phyloP scores from a whole-genome alignment of 1,140 invertebrate genomes.

The Diorhabda sublineata region DNA sequence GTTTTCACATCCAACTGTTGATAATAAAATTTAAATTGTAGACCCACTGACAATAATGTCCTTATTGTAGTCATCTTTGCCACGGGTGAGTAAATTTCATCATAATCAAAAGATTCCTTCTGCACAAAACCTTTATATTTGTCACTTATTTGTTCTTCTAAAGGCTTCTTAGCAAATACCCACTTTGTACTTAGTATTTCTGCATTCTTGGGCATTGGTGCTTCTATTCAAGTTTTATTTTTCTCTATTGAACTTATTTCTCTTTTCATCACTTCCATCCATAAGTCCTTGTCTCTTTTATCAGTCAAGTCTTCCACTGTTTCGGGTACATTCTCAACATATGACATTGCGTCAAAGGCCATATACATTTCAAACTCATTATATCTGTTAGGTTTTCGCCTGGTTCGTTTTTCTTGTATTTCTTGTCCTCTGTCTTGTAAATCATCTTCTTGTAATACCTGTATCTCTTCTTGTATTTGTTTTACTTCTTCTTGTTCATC shows the following conservation, averaged over 20 bases:
- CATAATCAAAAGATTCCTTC: too few species aligned
- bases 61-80: too few species aligned
- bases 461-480: neutral
- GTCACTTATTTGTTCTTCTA: constrained; percentile 32
- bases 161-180: constrained; percentile 39
- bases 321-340: constrained; percentile 22
- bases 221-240: constrained; percentile 43
- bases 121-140: too few species aligned
- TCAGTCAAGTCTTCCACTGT: neutral
- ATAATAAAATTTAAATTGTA: too few species aligned
- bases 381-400: constrained; percentile 4
- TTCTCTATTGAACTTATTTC: constrained; percentile 14
- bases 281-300: constrained; percentile 31
- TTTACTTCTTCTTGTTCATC: neutral
- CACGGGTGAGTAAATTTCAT: too few species aligned
- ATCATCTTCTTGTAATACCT: neutral
- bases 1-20: too few species aligned
- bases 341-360: constrained; percentile 21
- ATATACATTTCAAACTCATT: constrained; percentile 26
- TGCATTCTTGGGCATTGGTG: constrained; percentile 30
- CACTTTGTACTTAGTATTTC: constrained; percentile 42
- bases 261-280: constrained; percentile 42
- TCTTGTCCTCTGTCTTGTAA: neutral
- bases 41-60: too few species aligned
- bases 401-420: too few species aligned